Evolutionary conservation across 2,113 vertebrate species (phyloP), one percentile per base, ranked within the genome.

Genomic region (Gallinago undulata): DNA sequence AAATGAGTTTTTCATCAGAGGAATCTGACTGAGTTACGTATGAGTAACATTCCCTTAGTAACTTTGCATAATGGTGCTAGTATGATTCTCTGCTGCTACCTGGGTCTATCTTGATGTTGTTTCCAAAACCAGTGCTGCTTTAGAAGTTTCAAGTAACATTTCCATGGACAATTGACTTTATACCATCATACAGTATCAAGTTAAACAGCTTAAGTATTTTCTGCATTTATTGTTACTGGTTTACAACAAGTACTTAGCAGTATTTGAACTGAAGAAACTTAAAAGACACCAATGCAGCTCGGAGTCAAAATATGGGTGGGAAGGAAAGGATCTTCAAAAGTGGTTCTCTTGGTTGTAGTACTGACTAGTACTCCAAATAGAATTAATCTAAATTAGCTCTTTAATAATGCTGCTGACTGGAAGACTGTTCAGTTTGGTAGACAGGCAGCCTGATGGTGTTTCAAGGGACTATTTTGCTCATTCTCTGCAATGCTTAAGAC

Each of bases 141-240:
- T 83, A 67, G 37, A 93, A 74, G 3, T 16, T 55, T 74, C 47
- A 86, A 87, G 81, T 92, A 92, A 84, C 43, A 27, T 84, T 94
- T 93, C 78, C 63, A 64, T 70, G 67, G 89, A 67, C 67, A 93
- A 81, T 84, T 97, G 87, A 90, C 91, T 90, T 94, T 72, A 67
- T 93, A 56, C 64, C 75, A 62, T 81, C 39, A 55, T 64, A 67
- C 43, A 45, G 30, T 74, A 80, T 78, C 79, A 81, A 88, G 72
- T 95, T 91, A 90, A 93, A 90, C 56, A 88, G 70, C 82, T 85
- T 96, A 86, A 92, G 95, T 94, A 80, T 89, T 91, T 94, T 93
- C 89, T 91, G 45, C 81, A 27, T 92, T 93, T 92, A 84, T 90
- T 83, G 53, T 91, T 96, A 94, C 41, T 75, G 83, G 69, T 92